Percentiles rank a stretch among this genome's conserved stretches.
Evolutionary conservation across 2,888 invertebrate species (phyloP).

Genomic region (Spodoptera picta): DNA sequence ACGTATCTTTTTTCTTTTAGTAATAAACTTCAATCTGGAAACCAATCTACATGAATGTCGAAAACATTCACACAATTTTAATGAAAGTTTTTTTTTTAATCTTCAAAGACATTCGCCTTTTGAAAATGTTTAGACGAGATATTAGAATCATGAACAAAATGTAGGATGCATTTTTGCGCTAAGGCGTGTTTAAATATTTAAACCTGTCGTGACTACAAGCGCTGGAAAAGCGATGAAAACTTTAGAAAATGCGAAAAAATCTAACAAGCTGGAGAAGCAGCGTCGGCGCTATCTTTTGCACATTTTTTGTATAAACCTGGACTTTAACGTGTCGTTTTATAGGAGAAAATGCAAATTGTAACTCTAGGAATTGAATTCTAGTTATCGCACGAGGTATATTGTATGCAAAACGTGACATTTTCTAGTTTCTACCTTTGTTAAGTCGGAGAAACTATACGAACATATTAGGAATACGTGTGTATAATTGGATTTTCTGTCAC

Average conservation of each 20-base stretch:
- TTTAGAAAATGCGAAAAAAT: constrained; percentile 15
- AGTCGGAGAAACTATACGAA: neutral
- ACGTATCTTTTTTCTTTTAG: constrained; percentile 2
- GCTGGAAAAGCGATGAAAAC: constrained; percentile 14
- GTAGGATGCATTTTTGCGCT: constrained; percentile 19
- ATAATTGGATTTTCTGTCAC: constrained; percentile 32
- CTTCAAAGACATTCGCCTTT: constrained; percentile 6
- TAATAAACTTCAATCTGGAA: constrained; percentile 8
- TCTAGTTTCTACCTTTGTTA: neutral
- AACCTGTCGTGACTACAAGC: constrained; percentile 2
- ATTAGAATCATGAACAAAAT: constrained; percentile 4
- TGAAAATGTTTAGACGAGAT: neutral
- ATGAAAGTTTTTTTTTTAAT: constrained; percentile 5
- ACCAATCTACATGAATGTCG: constrained; percentile 23
- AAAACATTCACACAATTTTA: constrained; percentile 13
- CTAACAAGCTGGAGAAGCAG: constrained; percentile 1
- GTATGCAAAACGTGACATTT: neutral
- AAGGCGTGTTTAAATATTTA: constrained; percentile 21
- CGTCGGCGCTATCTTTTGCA: constrained; percentile 6
- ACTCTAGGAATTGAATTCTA: neutral
- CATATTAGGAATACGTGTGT: neutral
- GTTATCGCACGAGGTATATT: neutral
- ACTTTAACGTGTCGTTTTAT: constrained; percentile 2
- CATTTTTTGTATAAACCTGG: neutral
- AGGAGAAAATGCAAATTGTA: neutral